These are phyloP conservation scores for Dromaius novaehollandiae DNA, from an alignment of 2,113 vertebrate species.

Conservation along the genomic window DNA sequence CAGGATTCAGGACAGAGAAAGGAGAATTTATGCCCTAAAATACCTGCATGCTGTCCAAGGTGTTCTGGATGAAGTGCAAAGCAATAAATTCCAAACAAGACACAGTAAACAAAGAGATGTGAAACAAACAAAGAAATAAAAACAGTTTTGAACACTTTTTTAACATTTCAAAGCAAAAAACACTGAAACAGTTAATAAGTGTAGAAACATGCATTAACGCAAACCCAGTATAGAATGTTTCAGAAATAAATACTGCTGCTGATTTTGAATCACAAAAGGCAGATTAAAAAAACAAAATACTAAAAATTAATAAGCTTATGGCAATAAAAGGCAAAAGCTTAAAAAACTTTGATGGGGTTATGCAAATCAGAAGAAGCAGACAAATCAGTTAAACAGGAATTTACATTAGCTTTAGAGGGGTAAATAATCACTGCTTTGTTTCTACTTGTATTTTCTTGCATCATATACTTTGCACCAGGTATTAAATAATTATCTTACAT, in stretches of 20 bases:
- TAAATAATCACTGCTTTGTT: neutral
- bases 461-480: neutral
- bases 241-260: constrained; percentile 4
- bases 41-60: constrained; percentile 99
- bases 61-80: constrained; percentile 87
- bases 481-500: neutral
- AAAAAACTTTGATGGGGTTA: neutral
- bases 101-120: constrained; percentile 80
- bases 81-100: constrained; percentile 82
- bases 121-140: constrained; percentile 76
- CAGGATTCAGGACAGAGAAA: neutral
- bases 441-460: neutral
- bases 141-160: constrained; percentile 55
- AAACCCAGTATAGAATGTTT: neutral
- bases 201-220: constrained; percentile 19
- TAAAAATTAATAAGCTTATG: neutral
- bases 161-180: constrained; percentile 54
- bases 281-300: neutral
- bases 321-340: neutral
- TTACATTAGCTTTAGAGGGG: neutral
- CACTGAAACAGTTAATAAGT: neutral
- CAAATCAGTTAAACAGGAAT: neutral
- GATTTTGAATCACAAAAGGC: neutral
- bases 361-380: neutral
- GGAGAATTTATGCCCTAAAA: constrained; percentile 74